A percentile compares a stretch with the other conserved stretches of the same genome.
Evolutionary conservation across 2,113 vertebrate species (phyloP).

Genomic region (Nothoprocta pentlandii): DNA sequence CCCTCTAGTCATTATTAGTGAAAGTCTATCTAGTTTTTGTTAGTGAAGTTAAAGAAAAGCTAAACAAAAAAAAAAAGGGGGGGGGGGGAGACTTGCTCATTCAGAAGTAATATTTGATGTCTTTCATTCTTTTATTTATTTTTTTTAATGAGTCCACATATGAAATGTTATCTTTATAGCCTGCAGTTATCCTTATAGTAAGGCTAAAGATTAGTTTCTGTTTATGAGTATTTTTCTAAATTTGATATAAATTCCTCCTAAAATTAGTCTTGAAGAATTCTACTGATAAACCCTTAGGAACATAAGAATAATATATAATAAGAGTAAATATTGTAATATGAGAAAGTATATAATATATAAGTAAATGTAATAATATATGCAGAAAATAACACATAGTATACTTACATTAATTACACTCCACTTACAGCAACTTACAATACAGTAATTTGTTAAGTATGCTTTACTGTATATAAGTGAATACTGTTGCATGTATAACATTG

Average conservation of each 20-base stretch:
- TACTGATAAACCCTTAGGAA: background rate
- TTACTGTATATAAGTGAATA: background rate
- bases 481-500: too few relatives aligned
- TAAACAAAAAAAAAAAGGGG: background rate
- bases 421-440: too few relatives aligned
- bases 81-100: background rate
- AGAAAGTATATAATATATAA: too few relatives aligned
- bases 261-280: background rate
- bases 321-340: background rate
- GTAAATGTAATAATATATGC: too few relatives aligned
- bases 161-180: background rate
- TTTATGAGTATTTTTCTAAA: background rate
- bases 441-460: too few relatives aligned
- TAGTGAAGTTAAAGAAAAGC: background rate
- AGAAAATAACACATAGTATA: too few relatives aligned
- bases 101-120: background rate
- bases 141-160: background rate
- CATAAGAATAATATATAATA: background rate
- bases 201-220: background rate
- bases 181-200: background rate
- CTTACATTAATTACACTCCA: too few relatives aligned
- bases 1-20: background rate
- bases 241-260: background rate
- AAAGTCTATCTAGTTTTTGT: background rate
- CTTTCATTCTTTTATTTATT: background rate